Base-by-base conservation (phyloP, 2,888 invertebrate species). In the Eugnorisma glareosa region DNA sequence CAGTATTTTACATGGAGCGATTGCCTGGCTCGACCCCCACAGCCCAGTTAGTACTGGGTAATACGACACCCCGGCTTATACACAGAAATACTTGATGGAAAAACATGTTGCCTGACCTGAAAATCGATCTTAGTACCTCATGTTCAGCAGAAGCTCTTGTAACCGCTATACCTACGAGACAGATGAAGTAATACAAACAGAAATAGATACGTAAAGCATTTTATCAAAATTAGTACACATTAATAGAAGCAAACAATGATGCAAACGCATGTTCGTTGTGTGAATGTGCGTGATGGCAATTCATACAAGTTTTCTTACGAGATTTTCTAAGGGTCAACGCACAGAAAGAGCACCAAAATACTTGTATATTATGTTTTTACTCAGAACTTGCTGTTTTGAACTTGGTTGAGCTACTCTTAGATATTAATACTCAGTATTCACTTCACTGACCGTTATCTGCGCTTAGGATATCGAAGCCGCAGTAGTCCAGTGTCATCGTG, bases 191-290 rank as follows among this genome's bases (percentile, higher is more conserved):
- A 59, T 24, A 59, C 37, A 48, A 72, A 74, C 13, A 28, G 1
- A 35, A 45, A 51, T 21, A 37, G 1, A 21, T 21, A 35, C 21
- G 11, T 28, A n/a, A 28, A 35, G 28, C 2, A 40, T 73, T 73
- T 75, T 48, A 72, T 72, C 72, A 48, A 48, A 72, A 40, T 37
- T n/a, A 72, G 18, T 10, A 61, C 24, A 48, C 4, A 31, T 6
- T 0, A 48, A n/a, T 48, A 48, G 31, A 21, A 75, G 40, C n/a
- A 31, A 75, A 48, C 31, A 73, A 63, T 40, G 72, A 61, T 72
- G 40, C 31, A 63, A 75, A 63, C 10, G 4, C 51, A 51, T 71
- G 74, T 45, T 45, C 2, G 28, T 61, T 61, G 24, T n/a, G 31
- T 61, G 72, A 37, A 59, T 59, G 0, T 59, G 59, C 31, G 59